Evolutionary conservation across 2,113 vertebrate genomes (phyloP).

Genomic region (Carlito syrichta): DNA sequence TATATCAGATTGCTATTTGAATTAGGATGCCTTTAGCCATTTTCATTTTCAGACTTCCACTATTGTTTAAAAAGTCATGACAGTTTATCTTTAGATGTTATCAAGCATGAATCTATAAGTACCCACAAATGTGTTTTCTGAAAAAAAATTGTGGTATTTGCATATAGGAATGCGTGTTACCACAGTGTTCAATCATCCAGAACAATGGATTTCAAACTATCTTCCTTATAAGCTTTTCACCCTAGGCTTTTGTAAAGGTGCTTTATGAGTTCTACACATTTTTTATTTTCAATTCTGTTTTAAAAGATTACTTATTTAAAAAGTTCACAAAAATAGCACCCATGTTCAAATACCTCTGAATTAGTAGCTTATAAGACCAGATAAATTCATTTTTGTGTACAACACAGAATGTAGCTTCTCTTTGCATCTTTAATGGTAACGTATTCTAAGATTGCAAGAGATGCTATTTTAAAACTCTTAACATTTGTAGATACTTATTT

Average conservation of each 20-base stretch:
- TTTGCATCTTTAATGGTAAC: neutral
- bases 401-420: neutral
- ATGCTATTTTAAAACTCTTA: slow-evolving; percentile 13
- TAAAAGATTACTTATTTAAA: neutral
- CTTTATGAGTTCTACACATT: neutral
- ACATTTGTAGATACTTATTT: slow-evolving; percentile 5
- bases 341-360: neutral
- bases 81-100: slow-evolving; percentile 2
- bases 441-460: neutral
- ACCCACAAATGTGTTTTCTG: neutral
- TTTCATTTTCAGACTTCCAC: neutral
- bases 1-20: slow-evolving; percentile 16
- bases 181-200: neutral
- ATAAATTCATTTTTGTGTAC: neutral
- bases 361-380: neutral
- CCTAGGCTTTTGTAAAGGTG: neutral
- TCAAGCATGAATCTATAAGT: neutral
- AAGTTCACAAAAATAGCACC: neutral
- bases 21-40: neutral
- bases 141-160: neutral
- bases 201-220: neutral
- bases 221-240: neutral
- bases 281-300: neutral
- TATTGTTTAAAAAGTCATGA: slow-evolving; percentile 24
- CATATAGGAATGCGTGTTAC: neutral